These are phyloP conservation scores for Sebastes minor DNA, from an alignment of 2,797 vertebrate genomes.

Conservation along the genomic window DNA sequence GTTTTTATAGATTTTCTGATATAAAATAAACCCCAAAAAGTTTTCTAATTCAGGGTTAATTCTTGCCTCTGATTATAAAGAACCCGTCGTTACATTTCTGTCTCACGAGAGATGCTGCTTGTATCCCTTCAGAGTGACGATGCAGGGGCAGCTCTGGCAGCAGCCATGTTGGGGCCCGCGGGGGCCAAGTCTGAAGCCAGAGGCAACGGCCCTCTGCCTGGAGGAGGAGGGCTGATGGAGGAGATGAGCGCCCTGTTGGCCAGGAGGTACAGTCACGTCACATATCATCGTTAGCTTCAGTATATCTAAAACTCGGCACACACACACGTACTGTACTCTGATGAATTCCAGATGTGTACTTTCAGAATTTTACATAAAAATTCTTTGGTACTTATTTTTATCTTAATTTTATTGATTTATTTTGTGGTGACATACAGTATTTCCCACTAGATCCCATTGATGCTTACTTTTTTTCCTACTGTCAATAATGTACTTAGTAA, in stretches of 20 bases:
- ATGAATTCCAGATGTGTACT: not conserved
- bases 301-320: not conserved
- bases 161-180: conserved; percentile 73
- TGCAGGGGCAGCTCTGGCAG: conserved; percentile 74
- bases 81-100: not conserved
- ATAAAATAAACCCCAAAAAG: not conserved
- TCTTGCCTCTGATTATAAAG: not conserved
- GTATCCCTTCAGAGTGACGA: conserved; percentile 86
- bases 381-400: not conserved
- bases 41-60: not conserved
- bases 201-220: conserved; percentile 92
- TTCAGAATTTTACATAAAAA: not conserved
- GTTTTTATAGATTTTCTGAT: not conserved
- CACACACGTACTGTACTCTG: not conserved
- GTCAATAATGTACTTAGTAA: not conserved
- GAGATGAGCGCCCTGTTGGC: conserved; percentile 99
- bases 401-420: not conserved
- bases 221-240: conserved; percentile 96
- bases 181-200: conserved; percentile 89
- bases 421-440: too few relatives aligned
- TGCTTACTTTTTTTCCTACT: not conserved
- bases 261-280: conserved; percentile 85
- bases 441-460: not conserved
- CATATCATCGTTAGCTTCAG: not conserved
- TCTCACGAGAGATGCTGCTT: not conserved